Percentiles rank a stretch among this genome's conserved stretches.
Evolutionary conservation across 2,797 vertebrate species (phyloP).

Genomic region (Hirundo rustica): DNA sequence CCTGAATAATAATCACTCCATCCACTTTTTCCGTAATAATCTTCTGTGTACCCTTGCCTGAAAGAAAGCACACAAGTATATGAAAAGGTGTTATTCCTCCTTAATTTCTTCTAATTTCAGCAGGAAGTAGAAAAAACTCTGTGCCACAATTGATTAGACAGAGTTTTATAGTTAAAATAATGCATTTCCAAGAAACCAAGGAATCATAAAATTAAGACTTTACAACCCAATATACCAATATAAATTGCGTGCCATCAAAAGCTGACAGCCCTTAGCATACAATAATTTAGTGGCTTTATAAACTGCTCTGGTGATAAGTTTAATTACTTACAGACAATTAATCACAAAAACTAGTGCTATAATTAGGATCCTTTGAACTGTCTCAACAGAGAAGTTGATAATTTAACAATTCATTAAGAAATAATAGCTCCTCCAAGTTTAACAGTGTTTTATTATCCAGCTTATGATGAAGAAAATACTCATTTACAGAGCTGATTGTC

Average conservation of each 20-base stretch:
- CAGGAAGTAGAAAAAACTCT: neutral
- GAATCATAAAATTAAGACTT: neutral
- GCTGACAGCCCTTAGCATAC: neutral
- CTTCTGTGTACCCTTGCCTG: slow-evolving; percentile 88
- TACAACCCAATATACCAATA: neutral
- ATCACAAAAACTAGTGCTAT: neutral
- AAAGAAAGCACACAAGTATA: neutral
- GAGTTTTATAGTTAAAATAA: neutral
- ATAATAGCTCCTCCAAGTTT: neutral
- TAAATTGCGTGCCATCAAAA: neutral
- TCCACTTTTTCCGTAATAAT: slow-evolving; percentile 81
- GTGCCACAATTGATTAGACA: neutral
- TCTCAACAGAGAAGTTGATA: neutral
- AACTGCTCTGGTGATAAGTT: neutral
- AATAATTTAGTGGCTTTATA: neutral
- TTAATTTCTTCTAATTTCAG: neutral
- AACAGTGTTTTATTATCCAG: neutral
- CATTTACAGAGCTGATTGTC: neutral
- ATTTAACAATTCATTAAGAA: neutral
- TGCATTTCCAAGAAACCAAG: neutral
- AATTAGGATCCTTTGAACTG: neutral
- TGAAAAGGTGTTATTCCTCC: neutral
- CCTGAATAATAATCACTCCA: slow-evolving; percentile 88
- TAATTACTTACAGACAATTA: slow-evolving; percentile 1
- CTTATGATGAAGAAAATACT: neutral